These are phyloP conservation scores for Sphaerophoria taeniata DNA, from an alignment of 2,888 invertebrate species.

Conservation along the genomic window DNA sequence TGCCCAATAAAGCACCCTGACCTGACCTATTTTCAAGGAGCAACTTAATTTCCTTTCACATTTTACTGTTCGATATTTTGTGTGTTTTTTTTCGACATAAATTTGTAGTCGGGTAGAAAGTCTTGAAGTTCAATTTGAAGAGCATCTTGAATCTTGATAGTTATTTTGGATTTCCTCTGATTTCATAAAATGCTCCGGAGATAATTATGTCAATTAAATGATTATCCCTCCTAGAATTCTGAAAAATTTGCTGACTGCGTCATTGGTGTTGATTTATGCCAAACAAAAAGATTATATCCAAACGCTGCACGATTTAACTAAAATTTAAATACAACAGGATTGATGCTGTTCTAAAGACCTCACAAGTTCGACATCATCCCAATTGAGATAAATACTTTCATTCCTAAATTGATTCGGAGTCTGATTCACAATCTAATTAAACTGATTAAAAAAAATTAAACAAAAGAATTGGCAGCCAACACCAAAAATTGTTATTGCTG, in stretches of 20 bases:
- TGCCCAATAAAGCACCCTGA: slow-evolving; percentile 50
- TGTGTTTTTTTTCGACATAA: background rate
- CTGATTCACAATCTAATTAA: slow-evolving; percentile 19
- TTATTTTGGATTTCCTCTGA: slow-evolving; percentile 38
- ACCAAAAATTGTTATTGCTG: background rate
- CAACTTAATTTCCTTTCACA: slow-evolving; percentile 42
- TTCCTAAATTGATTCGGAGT: slow-evolving; percentile 50
- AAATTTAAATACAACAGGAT: slow-evolving; percentile 31
- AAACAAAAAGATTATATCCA: slow-evolving; percentile 45
- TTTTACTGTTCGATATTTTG: slow-evolving; percentile 19
- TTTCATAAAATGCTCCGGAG: slow-evolving; percentile 19
- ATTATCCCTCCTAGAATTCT: slow-evolving; percentile 51
- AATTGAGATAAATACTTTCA: slow-evolving; percentile 41
- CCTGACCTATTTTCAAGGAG: slow-evolving; percentile 46
- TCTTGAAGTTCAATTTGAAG: slow-evolving; percentile 8
- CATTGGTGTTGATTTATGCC: slow-evolving; percentile 64
- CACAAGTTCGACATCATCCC: slow-evolving; percentile 31
- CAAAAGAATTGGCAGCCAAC: slow-evolving; percentile 10
- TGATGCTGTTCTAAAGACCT: slow-evolving; percentile 40
- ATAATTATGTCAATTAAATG: slow-evolving; percentile 69
- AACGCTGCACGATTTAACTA: slow-evolving; percentile 14
- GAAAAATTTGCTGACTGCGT: slow-evolving; percentile 60
- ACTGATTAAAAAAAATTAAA: background rate
- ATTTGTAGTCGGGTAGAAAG: slow-evolving; percentile 15
- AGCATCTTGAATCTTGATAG: background rate